A percentile compares a stretch with the other conserved stretches of the same genome.
Conservation (phyloP, 2,113 vertebrate genomes). For the Phalacrocorax brasilianus region DNA sequence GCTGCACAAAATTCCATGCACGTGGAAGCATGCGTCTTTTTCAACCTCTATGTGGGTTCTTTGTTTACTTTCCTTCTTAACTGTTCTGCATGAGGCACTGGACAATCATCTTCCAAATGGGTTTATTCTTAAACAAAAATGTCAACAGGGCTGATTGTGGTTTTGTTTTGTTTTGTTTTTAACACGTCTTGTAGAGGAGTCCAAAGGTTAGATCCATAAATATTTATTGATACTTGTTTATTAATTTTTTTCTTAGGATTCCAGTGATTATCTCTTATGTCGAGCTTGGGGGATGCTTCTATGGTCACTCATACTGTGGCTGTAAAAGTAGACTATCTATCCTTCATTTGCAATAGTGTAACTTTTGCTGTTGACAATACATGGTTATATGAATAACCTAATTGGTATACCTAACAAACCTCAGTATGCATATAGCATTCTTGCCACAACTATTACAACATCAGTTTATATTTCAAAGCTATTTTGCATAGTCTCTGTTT, state of each 20-base stretch:
- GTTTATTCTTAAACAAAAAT: neutral
- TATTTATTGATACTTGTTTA: neutral
- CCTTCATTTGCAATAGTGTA: neutral
- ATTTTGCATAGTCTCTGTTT: neutral
- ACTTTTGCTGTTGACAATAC: neutral
- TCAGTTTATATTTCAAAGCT: neutral
- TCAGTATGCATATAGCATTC: rapidly evolving
- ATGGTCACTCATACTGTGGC: neutral
- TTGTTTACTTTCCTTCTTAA: neutral
- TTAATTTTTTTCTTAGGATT: neutral
- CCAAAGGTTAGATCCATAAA: neutral
- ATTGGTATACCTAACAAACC: neutral
- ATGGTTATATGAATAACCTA: neutral
- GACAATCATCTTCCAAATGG: neutral
- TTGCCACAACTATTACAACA: neutral
- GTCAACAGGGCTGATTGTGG: neutral
- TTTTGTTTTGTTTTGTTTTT: neutral
- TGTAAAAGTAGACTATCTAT: neutral
- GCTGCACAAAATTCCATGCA: neutral
- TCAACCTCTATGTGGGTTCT: neutral
- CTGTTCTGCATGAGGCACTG: neutral
- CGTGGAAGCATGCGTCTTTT: neutral
- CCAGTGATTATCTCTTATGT: neutral
- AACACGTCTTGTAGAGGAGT: neutral
- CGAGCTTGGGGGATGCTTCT: neutral